These are phyloP conservation scores for Dermatemys mawii DNA, from an alignment of 2,113 vertebrate genomes.

Conservation along the genomic window DNA sequence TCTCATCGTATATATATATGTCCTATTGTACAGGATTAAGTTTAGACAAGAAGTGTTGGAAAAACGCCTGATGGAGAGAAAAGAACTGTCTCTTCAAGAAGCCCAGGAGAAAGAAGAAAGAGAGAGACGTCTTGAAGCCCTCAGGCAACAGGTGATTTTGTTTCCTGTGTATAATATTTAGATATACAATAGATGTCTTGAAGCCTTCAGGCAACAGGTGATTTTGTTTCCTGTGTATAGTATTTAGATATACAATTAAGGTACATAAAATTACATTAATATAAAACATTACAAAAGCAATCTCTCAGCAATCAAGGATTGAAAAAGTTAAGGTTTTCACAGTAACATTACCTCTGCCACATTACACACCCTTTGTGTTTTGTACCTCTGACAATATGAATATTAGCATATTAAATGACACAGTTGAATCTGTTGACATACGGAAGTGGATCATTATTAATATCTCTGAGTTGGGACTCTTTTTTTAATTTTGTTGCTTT, in stretches of 20 bases:
- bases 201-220: slow-evolving; percentile 88
- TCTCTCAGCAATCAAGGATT: background rate
- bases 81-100: slow-evolving; percentile 71
- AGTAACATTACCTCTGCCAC: background rate
- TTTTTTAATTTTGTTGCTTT: background rate
- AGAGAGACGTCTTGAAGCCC: slow-evolving; percentile 79
- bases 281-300: accelerated
- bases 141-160: slow-evolving; percentile 86
- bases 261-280: accelerated
- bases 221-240: background rate
- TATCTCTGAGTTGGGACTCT: background rate
- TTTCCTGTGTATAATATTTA: background rate
- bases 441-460: background rate
- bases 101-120: slow-evolving; percentile 74
- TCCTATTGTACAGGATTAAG: slow-evolving; percentile 78
- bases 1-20: background rate
- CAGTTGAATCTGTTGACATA: background rate
- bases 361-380: background rate
- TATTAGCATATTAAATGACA: background rate
- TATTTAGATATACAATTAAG: background rate
- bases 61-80: slow-evolving; percentile 73
- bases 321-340: background rate
- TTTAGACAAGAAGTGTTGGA: slow-evolving; percentile 81
- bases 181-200: slow-evolving; percentile 67
- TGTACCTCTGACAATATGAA: background rate